Conservation (phyloP, 1,140 invertebrate species). For the Drosophila persimilis region DNA sequence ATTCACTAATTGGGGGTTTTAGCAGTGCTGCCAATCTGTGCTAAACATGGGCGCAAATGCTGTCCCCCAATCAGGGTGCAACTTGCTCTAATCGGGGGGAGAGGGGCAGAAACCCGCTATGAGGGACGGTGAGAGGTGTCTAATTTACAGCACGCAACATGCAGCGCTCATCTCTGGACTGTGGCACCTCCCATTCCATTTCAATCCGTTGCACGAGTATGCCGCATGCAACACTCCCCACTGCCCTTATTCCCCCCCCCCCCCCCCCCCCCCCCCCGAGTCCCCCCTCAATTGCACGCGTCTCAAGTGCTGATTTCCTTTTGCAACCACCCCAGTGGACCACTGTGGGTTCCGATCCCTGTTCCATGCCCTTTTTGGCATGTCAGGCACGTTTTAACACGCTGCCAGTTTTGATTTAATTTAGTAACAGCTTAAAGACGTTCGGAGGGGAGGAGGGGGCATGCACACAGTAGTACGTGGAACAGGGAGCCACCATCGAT, state of each 20-base stretch:
- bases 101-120: conserved; percentile 44
- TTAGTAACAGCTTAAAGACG: conserved; percentile 62
- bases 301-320: conserved; percentile 74
- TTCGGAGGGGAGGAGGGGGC: conserved; percentile 14
- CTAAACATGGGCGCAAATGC: conserved; percentile 58
- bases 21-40: conserved; percentile 13
- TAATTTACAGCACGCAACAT: conserved; percentile 74
- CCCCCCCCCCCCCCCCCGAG: too few species aligned
- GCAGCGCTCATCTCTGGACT: conserved; percentile 16
- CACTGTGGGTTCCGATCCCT: too few species aligned
- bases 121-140: conserved; percentile 18
- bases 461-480: conserved; percentile 9
- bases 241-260: neutral
- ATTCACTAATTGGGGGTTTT: conserved; percentile 50
- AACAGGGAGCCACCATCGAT: conserved; percentile 66
- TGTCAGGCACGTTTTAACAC: conserved; percentile 77
- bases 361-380: conserved; percentile 46
- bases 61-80: conserved; percentile 10
- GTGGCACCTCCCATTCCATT: neutral
- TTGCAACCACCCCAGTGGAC: conserved; percentile 8
- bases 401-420: conserved; percentile 80
- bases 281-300: conserved; percentile 42
- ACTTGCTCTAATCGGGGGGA: conserved; percentile 13
- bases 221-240: neutral
- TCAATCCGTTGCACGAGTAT: too few species aligned